Evolutionary conservation across 2,113 vertebrate genomes (phyloP).

Genomic region (Daphoenositta chrysoptera): DNA sequence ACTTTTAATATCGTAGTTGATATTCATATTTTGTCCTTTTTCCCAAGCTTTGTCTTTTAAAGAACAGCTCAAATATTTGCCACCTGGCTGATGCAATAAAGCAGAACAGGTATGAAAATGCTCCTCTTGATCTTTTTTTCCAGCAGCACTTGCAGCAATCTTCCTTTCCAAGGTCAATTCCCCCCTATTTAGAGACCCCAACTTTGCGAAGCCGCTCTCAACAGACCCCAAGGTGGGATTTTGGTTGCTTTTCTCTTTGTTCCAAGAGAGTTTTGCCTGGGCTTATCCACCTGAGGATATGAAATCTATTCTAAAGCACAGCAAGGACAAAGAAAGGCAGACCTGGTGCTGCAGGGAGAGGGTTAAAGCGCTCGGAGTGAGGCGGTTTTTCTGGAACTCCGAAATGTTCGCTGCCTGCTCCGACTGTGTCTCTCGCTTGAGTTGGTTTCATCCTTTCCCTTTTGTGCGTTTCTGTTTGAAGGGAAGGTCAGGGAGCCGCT

Average conservation of each 20-base stretch:
- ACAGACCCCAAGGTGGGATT: neutral
- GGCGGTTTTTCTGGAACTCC: neutral
- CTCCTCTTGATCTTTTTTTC: neutral
- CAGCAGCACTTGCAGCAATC: neutral
- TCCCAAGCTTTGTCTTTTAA: neutral
- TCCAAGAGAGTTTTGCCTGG: fast-evolving
- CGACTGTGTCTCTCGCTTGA: neutral
- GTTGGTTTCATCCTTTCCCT: slow-evolving; percentile 27
- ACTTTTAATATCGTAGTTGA: neutral
- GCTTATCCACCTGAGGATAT: neutral
- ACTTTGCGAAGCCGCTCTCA: neutral
- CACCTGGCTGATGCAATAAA: neutral
- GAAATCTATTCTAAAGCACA: fast-evolving
- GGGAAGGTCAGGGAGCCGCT: slow-evolving; percentile 38
- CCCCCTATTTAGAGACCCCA: neutral
- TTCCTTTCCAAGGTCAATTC: neutral
- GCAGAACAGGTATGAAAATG: neutral
- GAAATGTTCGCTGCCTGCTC: neutral
- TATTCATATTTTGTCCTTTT: neutral
- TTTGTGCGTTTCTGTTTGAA: slow-evolving; percentile 62
- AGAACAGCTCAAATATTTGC: neutral
- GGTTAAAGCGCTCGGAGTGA: neutral
- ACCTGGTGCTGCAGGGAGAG: neutral
- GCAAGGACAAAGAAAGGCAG: neutral
- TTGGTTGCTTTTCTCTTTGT: neutral